A percentile compares a stretch with the other conserved stretches of the same genome.
Evolutionary conservation across 2,113 vertebrate species (phyloP).

Genomic region (Thunnus thynnus): DNA sequence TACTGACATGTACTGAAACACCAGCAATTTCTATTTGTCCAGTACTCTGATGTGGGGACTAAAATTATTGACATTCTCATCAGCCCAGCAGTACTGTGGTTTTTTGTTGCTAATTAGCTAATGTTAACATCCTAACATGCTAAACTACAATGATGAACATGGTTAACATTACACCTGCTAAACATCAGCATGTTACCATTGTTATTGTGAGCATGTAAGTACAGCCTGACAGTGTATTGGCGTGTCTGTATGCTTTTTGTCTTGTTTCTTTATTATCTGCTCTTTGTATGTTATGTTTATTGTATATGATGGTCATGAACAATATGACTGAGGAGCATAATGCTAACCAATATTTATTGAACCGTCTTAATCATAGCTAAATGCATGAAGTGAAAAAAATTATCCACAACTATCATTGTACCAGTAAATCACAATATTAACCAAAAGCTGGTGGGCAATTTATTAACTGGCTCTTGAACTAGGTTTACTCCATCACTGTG

Average conservation of each 20-base stretch:
- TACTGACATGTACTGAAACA: no score
- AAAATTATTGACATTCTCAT: neutral
- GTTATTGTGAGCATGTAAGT: neutral
- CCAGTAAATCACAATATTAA: neutral
- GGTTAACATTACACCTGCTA: neutral
- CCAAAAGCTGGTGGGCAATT: neutral
- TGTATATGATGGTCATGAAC: neutral
- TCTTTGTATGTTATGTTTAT: neutral
- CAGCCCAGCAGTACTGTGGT: neutral
- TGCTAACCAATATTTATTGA: neutral
- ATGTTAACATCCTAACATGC: neutral
- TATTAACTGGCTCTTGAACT: slow-evolving; percentile 31
- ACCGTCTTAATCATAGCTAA: neutral
- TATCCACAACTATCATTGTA: neutral
- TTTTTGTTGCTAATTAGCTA: neutral
- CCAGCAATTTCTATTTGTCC: no score
- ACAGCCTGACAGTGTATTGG: neutral
- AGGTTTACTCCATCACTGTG: slow-evolving; percentile 36
- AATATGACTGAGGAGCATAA: neutral
- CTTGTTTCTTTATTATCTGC: neutral
- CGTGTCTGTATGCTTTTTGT: neutral
- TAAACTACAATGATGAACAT: neutral
- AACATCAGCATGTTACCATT: neutral
- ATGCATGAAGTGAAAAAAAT: neutral
- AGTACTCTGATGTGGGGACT: neutral